These are phyloP conservation scores for Rhizomys pruinosus DNA, from an alignment of 2,113 vertebrate genomes.

Conservation along the genomic window DNA sequence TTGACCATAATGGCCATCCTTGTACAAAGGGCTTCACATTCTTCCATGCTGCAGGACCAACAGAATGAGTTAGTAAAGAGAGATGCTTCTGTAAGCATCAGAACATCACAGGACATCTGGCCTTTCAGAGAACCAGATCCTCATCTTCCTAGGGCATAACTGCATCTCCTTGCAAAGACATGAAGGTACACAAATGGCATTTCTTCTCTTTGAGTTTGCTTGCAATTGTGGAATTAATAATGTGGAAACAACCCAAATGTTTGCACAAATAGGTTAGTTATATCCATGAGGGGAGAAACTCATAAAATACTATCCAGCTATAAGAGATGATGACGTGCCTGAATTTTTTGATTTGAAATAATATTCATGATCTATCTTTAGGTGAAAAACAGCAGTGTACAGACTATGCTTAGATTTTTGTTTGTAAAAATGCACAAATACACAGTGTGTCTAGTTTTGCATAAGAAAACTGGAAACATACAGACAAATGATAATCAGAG, in stretches of 20 bases:
- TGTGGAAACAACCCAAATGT: conserved; percentile 2
- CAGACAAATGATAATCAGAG: neutral
- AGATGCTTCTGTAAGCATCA: neutral
- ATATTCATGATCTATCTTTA: neutral
- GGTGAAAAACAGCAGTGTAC: neutral
- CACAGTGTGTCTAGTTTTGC: neutral
- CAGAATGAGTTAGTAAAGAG: conserved; percentile 51
- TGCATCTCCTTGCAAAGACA: neutral
- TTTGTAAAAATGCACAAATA: neutral
- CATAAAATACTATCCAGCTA: neutral
- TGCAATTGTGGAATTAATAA: neutral
- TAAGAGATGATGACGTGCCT: neutral
- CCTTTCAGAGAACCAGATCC: neutral
- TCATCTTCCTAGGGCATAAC: neutral
- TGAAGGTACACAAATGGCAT: neutral
- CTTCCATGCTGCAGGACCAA: conserved; percentile 94
- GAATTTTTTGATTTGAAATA: neutral
- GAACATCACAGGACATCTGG: neutral
- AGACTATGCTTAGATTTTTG: conserved; percentile 10
- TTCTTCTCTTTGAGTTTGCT: neutral
- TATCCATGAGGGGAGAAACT: neutral
- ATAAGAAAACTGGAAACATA: neutral
- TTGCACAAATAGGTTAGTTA: neutral
- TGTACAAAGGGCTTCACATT: conserved; percentile 98
- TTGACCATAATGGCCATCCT: conserved; percentile 99